Conservation (phyloP, 2,797 vertebrate genomes). For the Anguilla obscura region DNA sequence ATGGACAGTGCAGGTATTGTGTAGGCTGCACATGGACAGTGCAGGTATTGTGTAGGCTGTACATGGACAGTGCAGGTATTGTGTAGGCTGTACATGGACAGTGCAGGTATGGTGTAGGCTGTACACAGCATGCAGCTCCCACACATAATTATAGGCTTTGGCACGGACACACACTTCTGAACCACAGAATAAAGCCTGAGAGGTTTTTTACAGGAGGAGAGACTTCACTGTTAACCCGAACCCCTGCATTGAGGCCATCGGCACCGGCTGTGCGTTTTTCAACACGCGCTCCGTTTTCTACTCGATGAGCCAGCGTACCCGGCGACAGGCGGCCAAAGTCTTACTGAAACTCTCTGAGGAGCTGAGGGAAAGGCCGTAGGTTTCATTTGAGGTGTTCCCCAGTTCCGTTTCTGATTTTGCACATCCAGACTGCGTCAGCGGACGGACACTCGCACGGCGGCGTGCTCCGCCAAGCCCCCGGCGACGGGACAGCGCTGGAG, state of each 20-base stretch:
- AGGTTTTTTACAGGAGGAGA: background rate
- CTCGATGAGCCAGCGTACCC: slow-evolving; percentile 41
- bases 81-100: background rate
- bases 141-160: slow-evolving; percentile 57
- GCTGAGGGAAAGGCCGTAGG: slow-evolving; percentile 33
- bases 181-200: slow-evolving; percentile 39
- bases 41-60: too few species aligned
- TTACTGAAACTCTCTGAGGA: slow-evolving; percentile 60
- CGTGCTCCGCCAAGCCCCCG: slow-evolving; percentile 73
- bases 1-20: background rate
- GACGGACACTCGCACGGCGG: slow-evolving; percentile 58
- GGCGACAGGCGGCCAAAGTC: slow-evolving; percentile 65
- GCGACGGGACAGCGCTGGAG: slow-evolving; percentile 57
- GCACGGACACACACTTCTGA: slow-evolving; percentile 44
- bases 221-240: background rate
- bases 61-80: background rate
- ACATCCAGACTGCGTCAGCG: slow-evolving; percentile 81
- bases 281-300: slow-evolving; percentile 38
- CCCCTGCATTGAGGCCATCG: slow-evolving; percentile 23
- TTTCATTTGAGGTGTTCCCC: slow-evolving; percentile 53
- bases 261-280: slow-evolving; percentile 33
- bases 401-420: slow-evolving; percentile 64
- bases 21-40: background rate
- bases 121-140: background rate
- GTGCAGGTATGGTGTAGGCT: background rate